phyloP scores from a whole-genome alignment of 2,113 vertebrate genomes.

The Gorsachius goisagi region DNA sequence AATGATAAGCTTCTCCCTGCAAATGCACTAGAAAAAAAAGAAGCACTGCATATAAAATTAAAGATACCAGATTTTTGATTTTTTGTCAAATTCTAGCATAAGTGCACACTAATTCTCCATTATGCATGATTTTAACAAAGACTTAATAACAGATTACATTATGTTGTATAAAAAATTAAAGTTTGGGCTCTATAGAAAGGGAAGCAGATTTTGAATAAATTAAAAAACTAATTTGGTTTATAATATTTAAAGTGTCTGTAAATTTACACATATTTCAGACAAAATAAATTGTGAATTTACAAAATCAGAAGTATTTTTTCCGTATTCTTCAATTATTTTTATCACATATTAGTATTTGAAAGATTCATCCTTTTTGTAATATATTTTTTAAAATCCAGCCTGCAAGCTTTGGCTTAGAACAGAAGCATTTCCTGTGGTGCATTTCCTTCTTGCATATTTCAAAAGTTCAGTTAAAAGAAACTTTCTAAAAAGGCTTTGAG shows the following conservation, averaged over 20 bases:
- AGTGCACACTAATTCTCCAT: neutral
- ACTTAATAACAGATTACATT: neutral
- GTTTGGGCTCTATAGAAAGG: neutral
- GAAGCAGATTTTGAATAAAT: neutral
- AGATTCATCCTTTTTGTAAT: neutral
- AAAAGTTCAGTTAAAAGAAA: neutral
- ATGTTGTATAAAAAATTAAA: neutral
- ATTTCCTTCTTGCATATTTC: neutral
- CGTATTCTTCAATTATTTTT: neutral
- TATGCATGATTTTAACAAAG: neutral
- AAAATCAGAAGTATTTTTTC: neutral
- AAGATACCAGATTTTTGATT: neutral
- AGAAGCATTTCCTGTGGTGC: neutral
- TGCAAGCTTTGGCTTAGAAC: neutral
- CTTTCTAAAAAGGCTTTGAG: neutral
- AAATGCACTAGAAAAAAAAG: neutral
- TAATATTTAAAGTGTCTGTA: neutral
- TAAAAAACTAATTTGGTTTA: neutral
- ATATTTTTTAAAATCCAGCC: neutral
- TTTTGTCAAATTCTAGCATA: neutral
- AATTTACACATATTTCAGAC: neutral
- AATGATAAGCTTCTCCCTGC: neutral
- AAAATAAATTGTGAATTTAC: neutral
- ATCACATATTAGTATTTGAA: neutral
- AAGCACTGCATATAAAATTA: neutral